Evolutionary conservation across 2,113 vertebrate genomes (phyloP), one percentile per base, ranked within the genome.

Genomic region (Seriola dumerili): DNA sequence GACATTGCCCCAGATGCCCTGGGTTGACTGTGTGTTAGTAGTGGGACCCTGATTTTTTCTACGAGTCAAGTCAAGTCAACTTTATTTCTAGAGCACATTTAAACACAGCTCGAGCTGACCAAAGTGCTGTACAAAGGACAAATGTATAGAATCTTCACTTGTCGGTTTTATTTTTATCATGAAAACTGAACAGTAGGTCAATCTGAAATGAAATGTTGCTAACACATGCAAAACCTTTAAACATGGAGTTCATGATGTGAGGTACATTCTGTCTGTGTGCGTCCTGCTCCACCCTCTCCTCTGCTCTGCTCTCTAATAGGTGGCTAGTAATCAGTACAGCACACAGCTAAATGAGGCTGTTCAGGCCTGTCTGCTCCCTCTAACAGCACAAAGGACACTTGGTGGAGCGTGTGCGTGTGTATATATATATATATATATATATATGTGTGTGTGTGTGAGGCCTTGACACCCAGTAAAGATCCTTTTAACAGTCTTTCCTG

Each of bases 331-430:
- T 86, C 78, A 85, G 72, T 59, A 66, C 3, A 76, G 84, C 80
- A 88, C 65, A 69, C 62, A 66, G 75, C 59, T 77, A 85, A 82
- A 85, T 83, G 57, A 82, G 86, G 81, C 38, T 55, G 50, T 69
- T 81, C 65, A 75, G 62, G 73, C 77, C 80, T 74, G 62, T 72
- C 80, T 76, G 74, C 74, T 65, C 75, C 23, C 71, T n/a, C 64
- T 69, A 72, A 76, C 42, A 55, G 55, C 57, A 83, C 48, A 75
- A 40, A 65, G 48, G 44, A 77, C 52, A 32, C 13, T 68, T 76
- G 32, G 48, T 54, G 13, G 6, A 54, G 78, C 0, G 4, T 10
- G 21, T 46, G n/a, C 63, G 3, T 84, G 9, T 61, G 8, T 54
- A 11, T 57, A 46, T 32, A 65, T 48, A 19, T 36, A 9, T 66